phyloP scores from a whole-genome alignment of 2,797 vertebrate species.

The Lemur catta region DNA sequence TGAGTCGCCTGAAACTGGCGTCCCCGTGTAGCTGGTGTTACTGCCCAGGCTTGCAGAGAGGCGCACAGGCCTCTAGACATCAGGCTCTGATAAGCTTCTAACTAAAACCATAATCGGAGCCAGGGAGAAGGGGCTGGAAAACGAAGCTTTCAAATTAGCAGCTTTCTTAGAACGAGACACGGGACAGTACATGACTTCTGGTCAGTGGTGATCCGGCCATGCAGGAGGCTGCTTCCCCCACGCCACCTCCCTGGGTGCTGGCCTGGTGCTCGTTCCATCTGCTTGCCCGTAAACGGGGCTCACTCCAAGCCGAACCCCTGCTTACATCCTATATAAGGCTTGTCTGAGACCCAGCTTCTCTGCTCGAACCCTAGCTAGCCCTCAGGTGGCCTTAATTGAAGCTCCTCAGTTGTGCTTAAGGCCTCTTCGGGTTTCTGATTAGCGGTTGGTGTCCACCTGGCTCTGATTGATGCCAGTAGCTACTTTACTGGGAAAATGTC shows the following conservation, averaged over 20 bases:
- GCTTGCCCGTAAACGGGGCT: neutral
- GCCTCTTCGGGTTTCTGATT: neutral
- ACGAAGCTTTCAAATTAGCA: neutral
- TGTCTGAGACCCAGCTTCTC: neutral
- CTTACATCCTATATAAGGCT: neutral
- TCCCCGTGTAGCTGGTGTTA: neutral
- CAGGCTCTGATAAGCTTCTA: neutral
- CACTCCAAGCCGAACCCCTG: neutral
- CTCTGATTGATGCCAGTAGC: neutral
- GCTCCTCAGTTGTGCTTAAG: neutral
- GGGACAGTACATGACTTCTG: neutral
- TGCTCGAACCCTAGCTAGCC: neutral
- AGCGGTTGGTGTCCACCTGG: too few relatives aligned
- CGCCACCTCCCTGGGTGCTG: too few relatives aligned
- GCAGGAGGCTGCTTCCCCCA: neutral
- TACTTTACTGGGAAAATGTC: neutral
- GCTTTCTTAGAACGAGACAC: neutral
- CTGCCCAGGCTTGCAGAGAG: neutral
- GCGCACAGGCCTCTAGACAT: too few relatives aligned
- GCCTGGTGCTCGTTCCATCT: neutral
- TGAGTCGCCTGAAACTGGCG: neutral
- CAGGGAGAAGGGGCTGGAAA: neutral
- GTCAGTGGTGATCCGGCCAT: fast-evolving
- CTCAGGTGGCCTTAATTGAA: neutral
- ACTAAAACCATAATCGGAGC: neutral